Evolutionary conservation across 1,140 invertebrate species (phyloP), one percentile per base, ranked within the genome.

Genomic region (Hyphantria cunea): DNA sequence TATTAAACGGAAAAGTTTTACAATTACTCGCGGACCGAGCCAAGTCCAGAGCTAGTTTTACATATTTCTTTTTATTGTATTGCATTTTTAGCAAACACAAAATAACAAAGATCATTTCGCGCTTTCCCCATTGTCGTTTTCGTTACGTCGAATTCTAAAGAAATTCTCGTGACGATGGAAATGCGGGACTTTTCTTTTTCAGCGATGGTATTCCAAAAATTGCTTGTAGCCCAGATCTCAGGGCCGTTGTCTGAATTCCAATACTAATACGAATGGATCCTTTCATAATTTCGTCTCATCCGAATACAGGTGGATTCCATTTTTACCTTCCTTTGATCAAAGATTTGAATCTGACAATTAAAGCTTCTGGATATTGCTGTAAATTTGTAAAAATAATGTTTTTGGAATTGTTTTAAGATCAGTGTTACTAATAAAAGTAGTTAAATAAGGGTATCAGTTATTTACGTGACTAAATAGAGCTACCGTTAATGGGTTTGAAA

Each of bases 261-360:
- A 11, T 17, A 47, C 54, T 56, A 56, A 47, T 56, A 47, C 31
- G 51, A 25, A 25, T 5, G 2, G 51, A 42, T 15, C 17, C 51
- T 53, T 42, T 42, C 41, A 42, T 42, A 42, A 53, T 53, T 53
- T 53, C 51, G 39, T 31, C 6, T 39, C 11, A 37, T 42, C 39
- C 51, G 25, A 53, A 42, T 34, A 42, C 39, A 10, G 25, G 3
- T 42, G 13, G 37, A 25, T 31, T 34, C 5, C 12, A n/a, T 44
- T 3, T 44, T 44, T 44, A 3, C 41, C n/a, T 44, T 12, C 9
- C 6, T 44, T 44, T 44, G 41, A 44, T 44, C 6, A n/a, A 44
- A 6, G 41, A n/a, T 44, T 13, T 25, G 17, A 25, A 25, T 25
- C 17, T 25, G 5, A 5, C 1, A 5, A 25, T 25, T 25, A 25